phyloP scores from a whole-genome alignment of 2,797 vertebrate species.

The Semotilus atromaculatus region DNA sequence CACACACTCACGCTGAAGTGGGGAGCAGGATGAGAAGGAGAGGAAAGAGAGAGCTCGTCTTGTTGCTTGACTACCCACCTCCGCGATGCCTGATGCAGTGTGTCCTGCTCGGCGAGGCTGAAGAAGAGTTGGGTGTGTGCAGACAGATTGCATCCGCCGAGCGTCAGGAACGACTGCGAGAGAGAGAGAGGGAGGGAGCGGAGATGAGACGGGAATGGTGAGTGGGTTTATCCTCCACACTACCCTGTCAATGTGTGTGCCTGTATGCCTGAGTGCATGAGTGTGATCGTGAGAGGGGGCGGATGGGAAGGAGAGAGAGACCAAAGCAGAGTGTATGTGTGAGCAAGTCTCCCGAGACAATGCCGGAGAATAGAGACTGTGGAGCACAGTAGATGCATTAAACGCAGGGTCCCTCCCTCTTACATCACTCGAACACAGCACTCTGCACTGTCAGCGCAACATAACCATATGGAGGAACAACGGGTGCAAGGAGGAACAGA shows the following conservation, averaged over 20 bases:
- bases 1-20: conserved; percentile 37
- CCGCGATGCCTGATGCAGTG: conserved; percentile 74
- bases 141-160: conserved; percentile 52
- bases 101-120: conserved; percentile 66
- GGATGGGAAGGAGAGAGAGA: conserved; percentile 24
- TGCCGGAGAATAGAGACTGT: conserved; percentile 48
- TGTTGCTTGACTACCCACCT: conserved; percentile 73
- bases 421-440: conserved; percentile 49
- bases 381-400: conserved; percentile 55
- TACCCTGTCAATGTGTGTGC: conserved; percentile 52
- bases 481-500: conserved; percentile 27
- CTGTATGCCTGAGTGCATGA: conserved; percentile 39
- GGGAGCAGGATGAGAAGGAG: conserved; percentile 26
- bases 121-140: conserved; percentile 57
- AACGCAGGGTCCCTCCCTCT: conserved; percentile 55
- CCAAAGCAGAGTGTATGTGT: conserved; percentile 18
- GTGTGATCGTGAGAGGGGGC: conserved; percentile 36
- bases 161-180: conserved; percentile 21
- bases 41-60: conserved; percentile 28
- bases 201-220: conserved; percentile 45
- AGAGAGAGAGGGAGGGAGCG: conserved; percentile 21
- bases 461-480: conserved; percentile 58
- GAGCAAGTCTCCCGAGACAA: conserved; percentile 34
- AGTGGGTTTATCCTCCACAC: conserved; percentile 56
- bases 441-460: conserved; percentile 59